Base-by-base conservation (phyloP, 2,113 vertebrate genomes). In the Uria aalge region DNA sequence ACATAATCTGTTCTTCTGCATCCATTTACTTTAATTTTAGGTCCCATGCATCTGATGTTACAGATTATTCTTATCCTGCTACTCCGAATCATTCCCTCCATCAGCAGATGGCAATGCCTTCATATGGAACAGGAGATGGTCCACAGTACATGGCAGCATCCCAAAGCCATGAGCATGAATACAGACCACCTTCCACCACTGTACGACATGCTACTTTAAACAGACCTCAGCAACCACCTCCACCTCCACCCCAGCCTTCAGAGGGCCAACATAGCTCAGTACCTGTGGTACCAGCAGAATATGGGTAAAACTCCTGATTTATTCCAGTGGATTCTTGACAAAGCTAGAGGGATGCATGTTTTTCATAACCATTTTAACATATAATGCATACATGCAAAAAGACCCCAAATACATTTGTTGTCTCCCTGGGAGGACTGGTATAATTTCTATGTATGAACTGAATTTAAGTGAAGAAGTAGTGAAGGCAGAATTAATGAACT, bases 31-130 rank as follows among this genome's bases (percentile, higher is more conserved):
- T 94, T 77, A 62, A 96, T 92, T 76, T 40, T 96, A 99, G 99
- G 98, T 99, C 98, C 69, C 99, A 99, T 29, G 97, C 98, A 9
- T 98, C 97, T 12, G 99, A 99, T 75, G 97, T 98, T 75, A 98
- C 98, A 10, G 98, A 98, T 92, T 99, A 99, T 84, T 99, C 99
- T 63, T 99, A 99, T 63, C 99, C 99, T 59, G 98, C 99, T 69
- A 98, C 99, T 91, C 99, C 99, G 94, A 99, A 99, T 97, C 99
- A 99, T 21, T 98, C 99, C 29, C 98, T 99, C 81, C 99, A 99
- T 16, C 98, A 98, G 18, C 99, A 99, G 93, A 98, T 98, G 14
- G 71, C 97, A 82, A 95, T 98, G 60, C 97, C 98, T 75, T 98
- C 98, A 2, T 98, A 98, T 20, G 78, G 96, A 43, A 64, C 98